Percentiles rank a stretch among this genome's conserved stretches.
Conservation (phyloP, 2,797 vertebrate species). For the Xenops minutus region DNA sequence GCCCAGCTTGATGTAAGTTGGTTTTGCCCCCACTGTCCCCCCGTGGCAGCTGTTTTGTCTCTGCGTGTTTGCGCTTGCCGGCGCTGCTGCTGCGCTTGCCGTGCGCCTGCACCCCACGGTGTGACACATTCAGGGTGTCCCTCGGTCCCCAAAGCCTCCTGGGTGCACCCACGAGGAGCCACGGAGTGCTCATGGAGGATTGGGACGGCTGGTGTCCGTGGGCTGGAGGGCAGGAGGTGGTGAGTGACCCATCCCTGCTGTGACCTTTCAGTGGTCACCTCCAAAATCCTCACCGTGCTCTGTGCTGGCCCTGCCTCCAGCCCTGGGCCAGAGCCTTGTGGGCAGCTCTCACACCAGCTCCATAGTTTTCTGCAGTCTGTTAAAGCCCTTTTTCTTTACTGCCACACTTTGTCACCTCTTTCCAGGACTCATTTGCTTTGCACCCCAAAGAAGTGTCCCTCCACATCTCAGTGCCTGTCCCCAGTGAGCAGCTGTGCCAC, state of each 20-base stretch:
- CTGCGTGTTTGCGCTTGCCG: too few species aligned
- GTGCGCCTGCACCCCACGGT: fast-evolving
- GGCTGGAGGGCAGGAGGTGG: neutral
- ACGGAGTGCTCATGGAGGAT: neutral
- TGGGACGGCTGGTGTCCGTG: fast-evolving
- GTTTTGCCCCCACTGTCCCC: neutral
- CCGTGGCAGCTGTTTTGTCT: neutral
- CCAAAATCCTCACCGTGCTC: neutral
- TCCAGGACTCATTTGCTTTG: neutral
- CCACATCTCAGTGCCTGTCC: neutral
- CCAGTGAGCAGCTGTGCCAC: fast-evolving
- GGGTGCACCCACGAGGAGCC: neutral
- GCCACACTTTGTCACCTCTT: neutral
- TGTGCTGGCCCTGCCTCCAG: neutral
- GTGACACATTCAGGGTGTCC: neutral
- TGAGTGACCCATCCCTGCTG: neutral
- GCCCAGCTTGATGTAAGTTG: constrained; percentile 29
- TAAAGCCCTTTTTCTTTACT: neutral
- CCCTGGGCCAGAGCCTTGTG: neutral
- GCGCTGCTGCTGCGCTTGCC: neutral
- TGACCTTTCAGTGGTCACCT: constrained; percentile 32
- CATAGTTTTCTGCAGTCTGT: neutral
- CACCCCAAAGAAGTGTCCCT: neutral
- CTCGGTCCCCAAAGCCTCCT: neutral
- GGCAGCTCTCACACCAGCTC: neutral